Percentiles rank a stretch among this genome's conserved stretches.
Evolutionary conservation across 2,113 vertebrate genomes (phyloP).

Genomic region (Chinchilla lanigera): DNA sequence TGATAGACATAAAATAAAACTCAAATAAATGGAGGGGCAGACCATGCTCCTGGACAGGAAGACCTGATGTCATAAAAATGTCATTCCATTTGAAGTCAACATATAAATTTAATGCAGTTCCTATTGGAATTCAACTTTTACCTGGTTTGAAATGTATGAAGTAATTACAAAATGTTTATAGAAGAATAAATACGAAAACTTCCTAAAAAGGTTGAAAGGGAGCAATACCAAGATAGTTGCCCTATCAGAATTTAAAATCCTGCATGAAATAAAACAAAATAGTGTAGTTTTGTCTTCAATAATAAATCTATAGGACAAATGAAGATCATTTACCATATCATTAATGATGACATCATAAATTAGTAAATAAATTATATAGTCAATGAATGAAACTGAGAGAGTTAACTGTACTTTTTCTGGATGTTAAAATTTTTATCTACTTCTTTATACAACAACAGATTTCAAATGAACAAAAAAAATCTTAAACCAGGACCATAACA

Average conservation of each 20-base stretch:
- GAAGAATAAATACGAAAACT: slow-evolving; percentile 56
- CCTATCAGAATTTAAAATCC: not conserved
- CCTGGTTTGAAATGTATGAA: slow-evolving; percentile 10
- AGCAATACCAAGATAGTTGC: not conserved
- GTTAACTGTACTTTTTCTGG: not conserved
- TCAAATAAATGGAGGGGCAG: slow-evolving; percentile 33
- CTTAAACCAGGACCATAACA: not conserved
- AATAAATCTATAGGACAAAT: not conserved
- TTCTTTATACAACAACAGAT: not conserved
- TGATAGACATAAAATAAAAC: slow-evolving; percentile 51
- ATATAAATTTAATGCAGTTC: slow-evolving; percentile 9
- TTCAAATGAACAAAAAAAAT: slow-evolving; percentile 5
- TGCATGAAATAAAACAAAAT: not conserved
- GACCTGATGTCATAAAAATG: slow-evolving; percentile 23
- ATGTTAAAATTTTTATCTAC: not conserved
- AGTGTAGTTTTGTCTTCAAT: not conserved
- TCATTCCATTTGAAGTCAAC: slow-evolving; percentile 55
- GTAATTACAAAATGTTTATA: slow-evolving; percentile 33
- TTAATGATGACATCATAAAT: slow-evolving; percentile 17
- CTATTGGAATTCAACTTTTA: slow-evolving; percentile 7
- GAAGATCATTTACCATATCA: not conserved
- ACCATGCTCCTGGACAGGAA: not conserved
- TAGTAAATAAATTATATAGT: not conserved
- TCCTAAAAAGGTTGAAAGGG: slow-evolving; percentile 48
- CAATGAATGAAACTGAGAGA: not conserved